These are phyloP conservation scores for Xestia ashworthii DNA, from an alignment of 2,888 invertebrate species.

Conservation along the genomic window DNA sequence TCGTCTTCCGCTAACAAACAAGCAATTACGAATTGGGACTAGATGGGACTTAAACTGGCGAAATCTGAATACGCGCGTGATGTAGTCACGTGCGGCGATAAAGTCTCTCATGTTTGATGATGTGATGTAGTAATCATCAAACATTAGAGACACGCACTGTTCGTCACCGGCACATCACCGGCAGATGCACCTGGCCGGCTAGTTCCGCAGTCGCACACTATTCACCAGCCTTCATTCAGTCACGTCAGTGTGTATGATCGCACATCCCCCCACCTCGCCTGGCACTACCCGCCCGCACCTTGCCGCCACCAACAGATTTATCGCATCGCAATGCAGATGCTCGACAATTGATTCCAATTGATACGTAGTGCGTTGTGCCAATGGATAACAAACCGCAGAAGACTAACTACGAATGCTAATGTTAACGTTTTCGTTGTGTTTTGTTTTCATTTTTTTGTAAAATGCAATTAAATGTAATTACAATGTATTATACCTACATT, in stretches of 20 bases:
- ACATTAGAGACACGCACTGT: not conserved
- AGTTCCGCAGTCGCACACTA: constrained; percentile 11
- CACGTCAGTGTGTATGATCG: constrained; percentile 37
- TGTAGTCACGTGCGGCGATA: not conserved
- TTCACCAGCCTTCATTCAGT: constrained; percentile 25
- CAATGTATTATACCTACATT: no score
- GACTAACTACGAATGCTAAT: not conserved
- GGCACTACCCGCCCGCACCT: not conserved
- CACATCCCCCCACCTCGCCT: not conserved
- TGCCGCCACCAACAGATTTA: constrained; percentile 68
- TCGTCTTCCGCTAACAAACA: no score
- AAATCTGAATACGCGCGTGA: not conserved
- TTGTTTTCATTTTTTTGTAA: no score
- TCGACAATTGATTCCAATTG: constrained; percentile 72
- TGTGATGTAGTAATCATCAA: not conserved
- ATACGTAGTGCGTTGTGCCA: constrained; percentile 56
- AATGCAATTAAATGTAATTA: no score
- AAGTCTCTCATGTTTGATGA: no score
- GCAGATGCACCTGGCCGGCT: constrained; percentile 12
- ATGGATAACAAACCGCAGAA: constrained; percentile 8
- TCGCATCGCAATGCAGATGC: constrained; percentile 75
- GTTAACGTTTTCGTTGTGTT: no score
- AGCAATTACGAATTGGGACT: not conserved
- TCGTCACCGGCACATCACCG: not conserved
- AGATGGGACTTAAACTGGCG: not conserved